Conservation (phyloP, 1,140 invertebrate species). For the Diprion similis region DNA sequence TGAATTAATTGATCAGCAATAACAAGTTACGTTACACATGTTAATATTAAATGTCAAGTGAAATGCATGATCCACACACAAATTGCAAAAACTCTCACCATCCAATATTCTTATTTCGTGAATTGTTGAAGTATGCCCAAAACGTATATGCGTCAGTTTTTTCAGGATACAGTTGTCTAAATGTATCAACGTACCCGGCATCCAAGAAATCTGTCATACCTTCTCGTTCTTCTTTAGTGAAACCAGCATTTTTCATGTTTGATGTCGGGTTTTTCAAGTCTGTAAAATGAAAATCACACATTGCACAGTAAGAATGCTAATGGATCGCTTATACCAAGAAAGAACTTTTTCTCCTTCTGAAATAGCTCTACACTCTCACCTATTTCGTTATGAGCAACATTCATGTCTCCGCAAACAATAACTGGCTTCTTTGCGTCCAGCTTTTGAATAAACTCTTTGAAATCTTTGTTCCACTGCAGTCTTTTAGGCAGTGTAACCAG, state of each 20-base stretch:
- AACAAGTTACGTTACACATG: slow-evolving; percentile 10
- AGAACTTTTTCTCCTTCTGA: background rate
- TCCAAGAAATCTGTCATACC: slow-evolving; percentile 86
- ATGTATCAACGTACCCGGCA: slow-evolving; percentile 88
- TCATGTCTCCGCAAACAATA: slow-evolving; percentile 95
- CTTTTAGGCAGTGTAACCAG: slow-evolving; percentile 88
- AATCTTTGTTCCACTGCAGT: slow-evolving; percentile 88
- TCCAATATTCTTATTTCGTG: slow-evolving; percentile 89
- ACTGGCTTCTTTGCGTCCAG: slow-evolving; percentile 93
- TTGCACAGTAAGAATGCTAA: background rate
- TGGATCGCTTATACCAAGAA: background rate
- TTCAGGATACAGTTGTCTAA: slow-evolving; percentile 87
- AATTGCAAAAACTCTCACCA: slow-evolving; percentile 70
- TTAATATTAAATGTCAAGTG: slow-evolving; percentile 12
- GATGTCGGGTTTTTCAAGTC: slow-evolving; percentile 95
- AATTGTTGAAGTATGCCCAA: slow-evolving; percentile 91
- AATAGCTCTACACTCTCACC: slow-evolving; percentile 62
- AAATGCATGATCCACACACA: slow-evolving; percentile 22
- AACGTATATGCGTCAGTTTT: slow-evolving; percentile 87
- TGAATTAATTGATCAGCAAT: slow-evolving; percentile 15
- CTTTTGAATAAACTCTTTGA: slow-evolving; percentile 78
- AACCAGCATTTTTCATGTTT: slow-evolving; percentile 94
- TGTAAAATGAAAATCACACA: slow-evolving; percentile 47
- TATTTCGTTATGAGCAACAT: slow-evolving; percentile 95
- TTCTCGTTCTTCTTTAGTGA: slow-evolving; percentile 92